Percentiles rank a stretch among this genome's conserved stretches.
Evolutionary conservation across 2,113 vertebrate genomes (phyloP).

Genomic region (Brienomyrus brachyistius): DNA sequence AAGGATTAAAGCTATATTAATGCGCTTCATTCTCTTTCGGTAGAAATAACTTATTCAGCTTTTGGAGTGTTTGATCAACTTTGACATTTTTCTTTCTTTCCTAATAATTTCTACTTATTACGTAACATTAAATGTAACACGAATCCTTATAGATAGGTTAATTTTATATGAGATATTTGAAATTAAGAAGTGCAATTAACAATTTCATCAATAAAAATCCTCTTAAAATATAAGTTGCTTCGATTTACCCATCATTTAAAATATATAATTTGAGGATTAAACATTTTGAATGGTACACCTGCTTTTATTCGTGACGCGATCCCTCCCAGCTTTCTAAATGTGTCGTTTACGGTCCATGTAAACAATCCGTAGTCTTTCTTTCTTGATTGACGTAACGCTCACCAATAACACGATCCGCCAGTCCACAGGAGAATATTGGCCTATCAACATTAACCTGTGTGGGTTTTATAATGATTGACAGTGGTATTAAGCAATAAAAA

Average conservation of each 20-base stretch:
- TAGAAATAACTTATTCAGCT: not conserved
- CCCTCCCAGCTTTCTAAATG: not conserved
- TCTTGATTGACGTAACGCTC: not conserved
- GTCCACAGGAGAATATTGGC: not conserved
- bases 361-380: not conserved
- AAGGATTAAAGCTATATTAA: not conserved
- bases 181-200: not conserved
- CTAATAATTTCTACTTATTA: not conserved
- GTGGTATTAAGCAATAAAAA: slow-evolving; percentile 11
- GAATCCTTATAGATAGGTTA: not conserved
- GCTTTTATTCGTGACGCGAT: not conserved
- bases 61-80: not conserved
- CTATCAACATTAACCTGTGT: slow-evolving; percentile 14
- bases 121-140: not conserved
- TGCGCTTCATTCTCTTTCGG: not conserved
- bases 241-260: not conserved
- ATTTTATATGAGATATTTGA: not conserved
- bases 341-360: not conserved
- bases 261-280: not conserved
- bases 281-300: not conserved
- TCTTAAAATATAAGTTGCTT: not conserved
- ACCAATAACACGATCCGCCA: not conserved
- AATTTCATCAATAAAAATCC: not conserved
- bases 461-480: slow-evolving; percentile 24
- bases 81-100: not conserved